phyloP scores from a whole-genome alignment of 2,113 vertebrate species.

The Osmerus eperlanus region DNA sequence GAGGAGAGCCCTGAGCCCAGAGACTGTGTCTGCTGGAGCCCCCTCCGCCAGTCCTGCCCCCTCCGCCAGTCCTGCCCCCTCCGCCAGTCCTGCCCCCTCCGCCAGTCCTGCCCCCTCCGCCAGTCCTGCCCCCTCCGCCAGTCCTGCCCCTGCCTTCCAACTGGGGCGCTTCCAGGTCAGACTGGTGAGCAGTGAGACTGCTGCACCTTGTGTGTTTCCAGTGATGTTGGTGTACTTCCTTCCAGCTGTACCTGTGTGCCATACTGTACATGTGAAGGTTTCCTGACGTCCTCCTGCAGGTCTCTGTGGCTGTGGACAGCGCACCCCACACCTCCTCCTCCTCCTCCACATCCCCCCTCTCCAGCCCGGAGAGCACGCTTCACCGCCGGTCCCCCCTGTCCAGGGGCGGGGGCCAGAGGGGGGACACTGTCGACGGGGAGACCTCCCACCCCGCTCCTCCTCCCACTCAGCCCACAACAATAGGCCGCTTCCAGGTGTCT shows the following conservation, averaged over 20 bases:
- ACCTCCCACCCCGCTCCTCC: conserved; percentile 31
- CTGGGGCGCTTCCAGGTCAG: conserved; percentile 67
- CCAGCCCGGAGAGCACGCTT: conserved; percentile 92
- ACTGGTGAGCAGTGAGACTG: neutral
- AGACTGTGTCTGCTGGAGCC: conserved; percentile 63
- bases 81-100: conserved; percentile 29
- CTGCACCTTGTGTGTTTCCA: neutral
- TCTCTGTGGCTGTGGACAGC: conserved; percentile 78
- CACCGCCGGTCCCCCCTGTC: conserved; percentile 68
- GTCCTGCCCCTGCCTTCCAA: conserved; percentile 45
- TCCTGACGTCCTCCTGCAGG: conserved; percentile 63
- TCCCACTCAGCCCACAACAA: conserved; percentile 69
- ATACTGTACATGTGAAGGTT: neutral
- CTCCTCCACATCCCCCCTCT: conserved; percentile 81
- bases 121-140: conserved; percentile 1
- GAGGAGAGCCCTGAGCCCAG: conserved; percentile 87
- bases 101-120: conserved; percentile 32
- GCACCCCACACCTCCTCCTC: conserved; percentile 72
- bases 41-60: too few species aligned
- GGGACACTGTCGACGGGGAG: conserved; percentile 57
- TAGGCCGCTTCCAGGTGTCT: conserved; percentile 88
- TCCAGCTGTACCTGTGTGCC: too few species aligned
- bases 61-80: conserved; percentile 34
- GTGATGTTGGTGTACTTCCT: neutral
- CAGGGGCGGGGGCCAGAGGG: conserved; percentile 32